Base-by-base conservation (phyloP, 2,888 invertebrate genomes). In the Cabera pusaria region DNA sequence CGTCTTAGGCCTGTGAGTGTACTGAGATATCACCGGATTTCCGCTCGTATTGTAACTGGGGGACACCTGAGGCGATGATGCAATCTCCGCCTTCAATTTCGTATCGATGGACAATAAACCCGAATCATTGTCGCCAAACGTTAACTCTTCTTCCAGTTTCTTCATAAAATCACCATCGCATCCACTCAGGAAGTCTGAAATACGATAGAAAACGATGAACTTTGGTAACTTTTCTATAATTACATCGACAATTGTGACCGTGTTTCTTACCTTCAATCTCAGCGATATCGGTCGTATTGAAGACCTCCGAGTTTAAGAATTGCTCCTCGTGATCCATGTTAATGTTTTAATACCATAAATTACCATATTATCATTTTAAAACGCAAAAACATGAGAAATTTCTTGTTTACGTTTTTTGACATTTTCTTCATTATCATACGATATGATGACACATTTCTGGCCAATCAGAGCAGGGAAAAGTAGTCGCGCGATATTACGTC, bases 161-260 rank as follows among this genome's bases (percentile, higher is more conserved):
- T 70, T 90, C 79, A 93, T 87, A 47, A 93, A 87, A 64, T 93
- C 93, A 48, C 83, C 92, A 73, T 93, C 93, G 64, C 92, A 93
- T 47, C 92, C 92, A 51, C 90, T 90, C 12, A 94, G 75, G 27
- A 93, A 88, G 76, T 93, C 93, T 93, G 75, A 14, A 49, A 55
- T 24, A 34, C 31, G 36, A 41, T 9, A 5, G n/a, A n/a, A n/a
- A n/a, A n/a, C n/a, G n/a, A n/a, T n/a, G n/a, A n/a, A n/a, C n/a
- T n/a, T n/a, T n/a, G n/a, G n/a, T n/a, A n/a, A n/a, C n/a, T n/a
- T n/a, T n/a, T n/a, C n/a, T n/a, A n/a, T n/a, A n/a, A n/a, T n/a
- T n/a, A n/a, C n/a, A n/a, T n/a, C n/a, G n/a, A n/a, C n/a, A n/a
- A n/a, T n/a, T n/a, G n/a, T n/a, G n/a, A n/a, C n/a, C 3, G 16